These are phyloP conservation scores for Elymnias hypermnestra DNA, from an alignment of 1,140 invertebrate genomes.

Conservation along the genomic window DNA sequence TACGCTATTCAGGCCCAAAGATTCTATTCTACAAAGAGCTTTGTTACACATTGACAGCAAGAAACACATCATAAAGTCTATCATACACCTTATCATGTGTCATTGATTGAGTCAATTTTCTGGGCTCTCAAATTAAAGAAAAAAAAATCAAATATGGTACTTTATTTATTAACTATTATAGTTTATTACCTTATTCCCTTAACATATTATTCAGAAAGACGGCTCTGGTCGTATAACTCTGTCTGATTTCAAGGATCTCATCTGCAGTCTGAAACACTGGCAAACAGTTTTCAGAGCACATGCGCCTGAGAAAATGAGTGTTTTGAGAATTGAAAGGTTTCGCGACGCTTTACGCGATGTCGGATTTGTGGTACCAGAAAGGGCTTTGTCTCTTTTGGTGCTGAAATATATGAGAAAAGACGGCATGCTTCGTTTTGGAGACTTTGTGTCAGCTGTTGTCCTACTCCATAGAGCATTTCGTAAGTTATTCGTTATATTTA, in stretches of 20 bases:
- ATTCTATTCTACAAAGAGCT: no score
- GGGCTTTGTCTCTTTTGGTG: conserved; percentile 88
- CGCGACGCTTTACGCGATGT: conserved; percentile 90
- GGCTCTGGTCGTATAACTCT: conserved; percentile 89
- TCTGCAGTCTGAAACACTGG: conserved; percentile 94
- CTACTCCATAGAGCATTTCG: conserved; percentile 92
- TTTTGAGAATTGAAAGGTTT: conserved; percentile 90
- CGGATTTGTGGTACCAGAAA: conserved; percentile 90
- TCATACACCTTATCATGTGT: no score
- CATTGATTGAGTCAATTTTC: no score
- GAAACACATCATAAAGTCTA: no score
- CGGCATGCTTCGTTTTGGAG: conserved; percentile 93
- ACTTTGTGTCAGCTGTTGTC: conserved; percentile 93
- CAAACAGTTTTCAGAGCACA: conserved; percentile 94
- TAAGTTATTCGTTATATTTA: conserved; percentile 66
- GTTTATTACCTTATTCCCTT: no score
- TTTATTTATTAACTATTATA: no score
- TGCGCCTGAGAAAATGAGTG: conserved; percentile 93
- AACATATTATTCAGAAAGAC: conserved; percentile 78
- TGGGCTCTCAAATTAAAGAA: no score
- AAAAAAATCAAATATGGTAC: no score
- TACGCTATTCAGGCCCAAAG: no score
- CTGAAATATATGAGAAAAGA: conserved; percentile 95
- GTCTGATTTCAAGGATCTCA: conserved; percentile 92
- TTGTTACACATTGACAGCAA: no score